Evolutionary conservation across 2,888 invertebrate species (phyloP).

Genomic region (Oscheius sp.): DNA sequence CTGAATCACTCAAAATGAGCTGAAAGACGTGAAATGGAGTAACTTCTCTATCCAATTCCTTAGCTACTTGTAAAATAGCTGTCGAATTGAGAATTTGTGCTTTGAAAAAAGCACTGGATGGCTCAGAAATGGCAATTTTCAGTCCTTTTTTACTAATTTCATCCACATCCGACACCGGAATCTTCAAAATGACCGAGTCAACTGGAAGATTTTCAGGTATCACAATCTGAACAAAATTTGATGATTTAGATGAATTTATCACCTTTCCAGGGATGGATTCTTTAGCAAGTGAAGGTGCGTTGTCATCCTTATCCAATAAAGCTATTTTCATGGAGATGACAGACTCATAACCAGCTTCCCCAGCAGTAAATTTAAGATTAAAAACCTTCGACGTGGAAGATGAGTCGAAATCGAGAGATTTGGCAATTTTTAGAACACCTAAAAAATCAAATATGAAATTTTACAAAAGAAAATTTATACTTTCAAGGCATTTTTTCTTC

Average conservation of each 20-base stretch:
- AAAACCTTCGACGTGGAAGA: conserved; percentile 13
- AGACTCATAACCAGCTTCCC: conserved; percentile 41
- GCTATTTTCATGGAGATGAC: conserved; percentile 34
- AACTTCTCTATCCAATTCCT: conserved; percentile 43
- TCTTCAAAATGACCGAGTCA: conserved; percentile 42
- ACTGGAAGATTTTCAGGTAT: conserved; percentile 47
- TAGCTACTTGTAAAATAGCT: conserved; percentile 1
- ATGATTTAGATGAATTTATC: background rate
- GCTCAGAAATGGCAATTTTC: conserved; percentile 22
- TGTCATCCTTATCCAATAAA: conserved; percentile 54
- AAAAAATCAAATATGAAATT: too few relatives aligned
- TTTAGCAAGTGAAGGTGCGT: conserved; percentile 43
- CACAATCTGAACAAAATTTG: conserved; percentile 34
- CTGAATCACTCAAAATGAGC: conserved; percentile 42
- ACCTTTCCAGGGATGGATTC: conserved; percentile 30
- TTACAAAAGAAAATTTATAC: too few relatives aligned
- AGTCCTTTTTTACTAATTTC: background rate
- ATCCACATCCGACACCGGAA: conserved; percentile 42
- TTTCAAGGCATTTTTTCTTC: too few relatives aligned
- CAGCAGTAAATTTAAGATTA: conserved; percentile 42
- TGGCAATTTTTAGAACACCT: conserved; percentile 34
- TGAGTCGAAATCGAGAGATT: conserved; percentile 50
- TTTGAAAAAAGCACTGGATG: conserved; percentile 32
- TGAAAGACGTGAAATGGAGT: conserved; percentile 31
- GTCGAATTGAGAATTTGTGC: conserved; percentile 23